Evolutionary conservation across 2,797 vertebrate species (phyloP).

Genomic region (Tinamus major): DNA sequence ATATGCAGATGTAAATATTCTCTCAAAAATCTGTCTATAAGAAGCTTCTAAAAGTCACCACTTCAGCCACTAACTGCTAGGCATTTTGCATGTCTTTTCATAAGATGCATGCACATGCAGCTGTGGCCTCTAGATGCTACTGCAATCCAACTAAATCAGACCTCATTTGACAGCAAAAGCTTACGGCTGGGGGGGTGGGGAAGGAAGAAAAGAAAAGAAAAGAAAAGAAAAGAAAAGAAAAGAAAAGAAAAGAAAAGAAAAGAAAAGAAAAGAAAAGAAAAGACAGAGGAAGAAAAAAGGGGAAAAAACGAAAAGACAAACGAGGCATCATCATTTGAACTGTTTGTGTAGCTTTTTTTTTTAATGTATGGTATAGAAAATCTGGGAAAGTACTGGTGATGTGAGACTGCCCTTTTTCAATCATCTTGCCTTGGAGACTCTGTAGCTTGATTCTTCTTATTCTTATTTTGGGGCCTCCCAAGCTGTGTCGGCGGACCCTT

Average conservation of each 20-base stretch:
- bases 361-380: background rate
- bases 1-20: background rate
- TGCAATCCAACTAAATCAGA: background rate
- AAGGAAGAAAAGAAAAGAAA: too few relatives aligned
- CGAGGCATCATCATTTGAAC: background rate
- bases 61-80: background rate
- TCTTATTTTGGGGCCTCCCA: accelerated
- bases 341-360: background rate
- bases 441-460: accelerated
- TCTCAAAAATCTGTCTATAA: background rate
- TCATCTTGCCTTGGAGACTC: background rate
- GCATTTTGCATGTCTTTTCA: background rate
- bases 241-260: too few relatives aligned
- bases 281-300: too few relatives aligned
- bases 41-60: background rate
- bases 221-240: too few relatives aligned
- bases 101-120: background rate
- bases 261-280: too few relatives aligned
- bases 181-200: too few relatives aligned
- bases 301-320: too few relatives aligned
- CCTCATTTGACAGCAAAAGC: background rate
- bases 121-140: slow-evolving; percentile 42
- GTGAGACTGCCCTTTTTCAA: background rate
- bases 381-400: background rate
- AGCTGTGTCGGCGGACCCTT: accelerated